Evolutionary conservation across 2,113 vertebrate genomes (phyloP).

Genomic region (Phalacrocorax carbo): DNA sequence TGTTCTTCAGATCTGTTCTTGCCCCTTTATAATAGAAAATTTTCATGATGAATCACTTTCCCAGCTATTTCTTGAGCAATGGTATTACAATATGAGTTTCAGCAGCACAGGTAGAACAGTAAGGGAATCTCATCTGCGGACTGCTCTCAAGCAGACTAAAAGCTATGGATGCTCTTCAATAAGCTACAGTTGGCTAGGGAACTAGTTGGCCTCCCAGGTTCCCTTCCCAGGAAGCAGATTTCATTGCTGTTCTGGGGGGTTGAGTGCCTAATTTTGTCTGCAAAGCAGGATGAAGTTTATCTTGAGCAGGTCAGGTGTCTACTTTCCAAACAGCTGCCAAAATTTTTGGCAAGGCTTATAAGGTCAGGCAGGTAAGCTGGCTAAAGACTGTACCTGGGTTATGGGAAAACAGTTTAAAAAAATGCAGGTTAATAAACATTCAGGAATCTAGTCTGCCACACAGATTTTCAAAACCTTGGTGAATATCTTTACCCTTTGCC

Average conservation of each 20-base stretch:
- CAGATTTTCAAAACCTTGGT: constrained; percentile 5
- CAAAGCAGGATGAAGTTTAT: neutral
- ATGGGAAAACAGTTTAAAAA: neutral
- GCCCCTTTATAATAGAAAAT: constrained; percentile 78
- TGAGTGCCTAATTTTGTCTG: neutral
- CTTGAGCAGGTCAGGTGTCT: neutral
- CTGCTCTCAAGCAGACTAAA: neutral
- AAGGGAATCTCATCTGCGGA: neutral
- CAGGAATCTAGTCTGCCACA: neutral
- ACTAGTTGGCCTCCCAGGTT: no score
- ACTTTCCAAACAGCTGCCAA: neutral
- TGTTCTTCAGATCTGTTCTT: constrained; percentile 90
- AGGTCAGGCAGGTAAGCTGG: neutral
- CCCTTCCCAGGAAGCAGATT: neutral
- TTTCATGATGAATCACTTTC: neutral
- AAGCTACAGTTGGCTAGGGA: neutral
- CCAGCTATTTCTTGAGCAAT: neutral
- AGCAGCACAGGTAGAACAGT: neutral
- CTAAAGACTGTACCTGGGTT: neutral
- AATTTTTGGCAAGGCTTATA: constrained; percentile 3
- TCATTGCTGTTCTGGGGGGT: neutral
- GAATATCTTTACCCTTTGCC: constrained; percentile 81
- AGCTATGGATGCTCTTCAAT: neutral
- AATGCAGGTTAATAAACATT: neutral
- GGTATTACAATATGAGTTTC: neutral